A percentile compares a stretch with the other conserved stretches of the same genome.
Evolutionary conservation across 2,888 invertebrate species (phyloP).

Genomic region (Agrochola litura): DNA sequence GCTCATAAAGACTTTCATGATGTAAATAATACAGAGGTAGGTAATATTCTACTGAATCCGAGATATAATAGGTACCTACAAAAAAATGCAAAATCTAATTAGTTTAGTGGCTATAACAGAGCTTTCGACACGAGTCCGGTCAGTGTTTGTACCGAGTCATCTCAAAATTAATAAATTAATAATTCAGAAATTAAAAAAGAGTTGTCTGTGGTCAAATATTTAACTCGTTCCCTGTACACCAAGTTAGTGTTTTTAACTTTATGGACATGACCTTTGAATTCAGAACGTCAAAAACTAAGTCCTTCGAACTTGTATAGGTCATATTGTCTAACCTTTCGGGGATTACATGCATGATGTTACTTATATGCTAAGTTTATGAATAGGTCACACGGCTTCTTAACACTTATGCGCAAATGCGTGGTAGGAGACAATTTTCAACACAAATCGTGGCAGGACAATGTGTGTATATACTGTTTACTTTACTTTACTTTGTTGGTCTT

Average conservation of each 20-base stretch:
- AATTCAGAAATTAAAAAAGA: neutral
- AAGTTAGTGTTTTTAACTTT: too few species aligned
- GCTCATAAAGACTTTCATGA: slow-evolving; percentile 13
- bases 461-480: neutral
- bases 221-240: too few species aligned
- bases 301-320: neutral
- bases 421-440: neutral
- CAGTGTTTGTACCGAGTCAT: neutral
- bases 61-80: neutral
- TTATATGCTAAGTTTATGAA: too few species aligned
- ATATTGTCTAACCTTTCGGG: too few species aligned
- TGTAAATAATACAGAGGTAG: slow-evolving; percentile 7
- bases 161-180: neutral
- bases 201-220: neutral
- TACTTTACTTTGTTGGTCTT: neutral
- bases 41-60: neutral
- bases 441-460: too few species aligned
- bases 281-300: neutral
- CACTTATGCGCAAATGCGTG: too few species aligned
- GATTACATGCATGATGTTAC: too few species aligned
- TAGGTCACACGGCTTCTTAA: neutral
- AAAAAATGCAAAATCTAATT: too few species aligned
- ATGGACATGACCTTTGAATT: neutral
- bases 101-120: neutral
- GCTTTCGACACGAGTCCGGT: neutral